Conservation (phyloP, 2,797 vertebrate species). For the Chaenodraco wilsoni region DNA sequence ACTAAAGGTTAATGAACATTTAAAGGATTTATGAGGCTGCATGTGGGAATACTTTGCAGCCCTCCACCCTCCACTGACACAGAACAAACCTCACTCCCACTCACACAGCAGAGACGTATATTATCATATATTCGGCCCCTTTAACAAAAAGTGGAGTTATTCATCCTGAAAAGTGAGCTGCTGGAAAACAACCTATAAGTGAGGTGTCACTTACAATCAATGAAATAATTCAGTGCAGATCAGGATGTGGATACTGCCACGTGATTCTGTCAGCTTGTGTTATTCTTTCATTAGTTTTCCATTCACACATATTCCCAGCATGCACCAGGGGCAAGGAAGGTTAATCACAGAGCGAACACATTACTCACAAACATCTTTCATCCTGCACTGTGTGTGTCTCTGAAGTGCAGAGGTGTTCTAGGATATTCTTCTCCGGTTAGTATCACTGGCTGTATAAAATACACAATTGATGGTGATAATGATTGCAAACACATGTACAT, state of each 20-base stretch:
- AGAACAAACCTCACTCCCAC: slow-evolving; percentile 45
- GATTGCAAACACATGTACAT: too few species aligned
- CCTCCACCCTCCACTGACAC: slow-evolving; percentile 30
- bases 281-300: slow-evolving; percentile 16
- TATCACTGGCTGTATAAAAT: too few species aligned
- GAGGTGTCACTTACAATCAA: slow-evolving; percentile 23
- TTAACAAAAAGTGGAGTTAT: slow-evolving; percentile 22
- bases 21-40: slow-evolving; percentile 30
- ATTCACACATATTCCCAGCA: slow-evolving; percentile 23
- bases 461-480: too few species aligned
- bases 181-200: slow-evolving; percentile 9
- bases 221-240: not conserved
- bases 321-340: not conserved
- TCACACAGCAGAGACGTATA: slow-evolving; percentile 31
- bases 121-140: slow-evolving; percentile 35
- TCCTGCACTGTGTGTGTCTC: not conserved
- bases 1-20: slow-evolving; percentile 10
- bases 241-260: not conserved
- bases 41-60: slow-evolving; percentile 28
- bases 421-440: not conserved
- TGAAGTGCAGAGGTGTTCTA: not conserved
- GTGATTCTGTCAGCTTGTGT: slow-evolving; percentile 8
- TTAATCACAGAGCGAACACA: slow-evolving; percentile 1
- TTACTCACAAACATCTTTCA: not conserved
- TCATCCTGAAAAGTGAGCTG: slow-evolving; percentile 13